Base-by-base conservation (phyloP, 2,797 vertebrate species). In the Tenualosa thibaudeaui region DNA sequence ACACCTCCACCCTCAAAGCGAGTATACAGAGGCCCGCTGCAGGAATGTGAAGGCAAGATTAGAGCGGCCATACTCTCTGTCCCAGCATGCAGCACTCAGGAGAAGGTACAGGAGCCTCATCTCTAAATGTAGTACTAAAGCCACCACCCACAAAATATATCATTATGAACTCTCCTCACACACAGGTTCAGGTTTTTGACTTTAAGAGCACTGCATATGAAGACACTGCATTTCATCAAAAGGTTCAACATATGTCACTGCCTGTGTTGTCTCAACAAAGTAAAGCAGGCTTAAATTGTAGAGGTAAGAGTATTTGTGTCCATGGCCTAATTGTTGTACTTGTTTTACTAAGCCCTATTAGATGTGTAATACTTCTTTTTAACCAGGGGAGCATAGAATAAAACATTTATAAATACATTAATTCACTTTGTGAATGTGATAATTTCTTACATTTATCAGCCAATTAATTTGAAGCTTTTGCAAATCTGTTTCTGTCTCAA, bases 1-100 rank as follows among this genome's bases (percentile, higher is more conserved):
- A 88, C 87, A 0, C 90, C 93, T 50, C 87, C 90, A 40, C 86
- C 88, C 83, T 90, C 85, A 22, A 96, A 95, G 90, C 94, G 91
- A 88, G 92, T 92, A 84, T 89, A 92, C 75, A 58, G 91, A 83
- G 91, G 84, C 78, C 87, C 88, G 56, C 65, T 10, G 0, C 60
- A 87, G 40, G 43, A 85, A 90, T 93, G 92, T 83, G 83, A 90
- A 84, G 85, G 85, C 86, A 84, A 94, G 93, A 94, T 95, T 91
- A 92, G 87, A 83, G 91, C 93, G 90, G 89, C 86, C 81, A 75
- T 81, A 8, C 22, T 85, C 82, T 87, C 90, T 86, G 15, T 83
- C 85, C 87, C 87, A 82, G 81, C 26, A 12, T 22, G 83, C 86
- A 86, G 83, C 22, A 87, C 81, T 75, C 84, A 93, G 84, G 90